phyloP scores from a whole-genome alignment of 2,888 invertebrate species.

The Cryptophagus acutangulus region DNA sequence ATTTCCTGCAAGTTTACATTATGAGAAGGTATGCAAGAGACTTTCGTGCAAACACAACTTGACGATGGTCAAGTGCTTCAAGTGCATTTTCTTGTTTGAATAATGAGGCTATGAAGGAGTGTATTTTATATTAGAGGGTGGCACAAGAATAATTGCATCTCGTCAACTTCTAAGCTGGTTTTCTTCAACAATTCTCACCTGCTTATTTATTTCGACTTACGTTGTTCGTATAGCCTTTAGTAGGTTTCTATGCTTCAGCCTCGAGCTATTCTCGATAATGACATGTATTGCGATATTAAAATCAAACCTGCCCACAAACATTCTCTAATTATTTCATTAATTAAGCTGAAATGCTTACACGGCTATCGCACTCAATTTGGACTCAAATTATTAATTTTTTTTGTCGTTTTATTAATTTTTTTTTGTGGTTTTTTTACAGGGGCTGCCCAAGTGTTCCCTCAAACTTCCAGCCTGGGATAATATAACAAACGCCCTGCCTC shows the following conservation, averaged over 20 bases:
- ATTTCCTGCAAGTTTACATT: too few relatives aligned
- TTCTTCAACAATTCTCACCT: slow-evolving; percentile 9
- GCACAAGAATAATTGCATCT: background rate
- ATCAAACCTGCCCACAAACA: background rate
- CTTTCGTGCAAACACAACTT: too few relatives aligned
- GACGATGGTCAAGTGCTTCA: background rate
- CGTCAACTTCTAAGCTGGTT: background rate
- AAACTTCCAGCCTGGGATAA: slow-evolving; percentile 62
- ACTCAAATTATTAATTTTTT: too few relatives aligned
- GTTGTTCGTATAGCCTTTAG: too few relatives aligned
- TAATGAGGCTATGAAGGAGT: slow-evolving; percentile 2
- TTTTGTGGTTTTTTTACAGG: slow-evolving; percentile 50
- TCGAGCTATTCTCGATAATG: slow-evolving; percentile 15
- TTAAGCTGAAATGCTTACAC: background rate
- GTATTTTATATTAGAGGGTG: background rate
- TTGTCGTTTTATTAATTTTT: slow-evolving; percentile 1
- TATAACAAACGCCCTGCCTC: slow-evolving; percentile 57
- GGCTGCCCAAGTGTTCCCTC: slow-evolving; percentile 65
- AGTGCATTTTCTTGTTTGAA: slow-evolving; percentile 4
- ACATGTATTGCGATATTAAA: slow-evolving; percentile 11
- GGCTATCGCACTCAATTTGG: background rate
- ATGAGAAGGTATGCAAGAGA: too few relatives aligned
- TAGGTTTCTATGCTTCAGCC: slow-evolving; percentile 32
- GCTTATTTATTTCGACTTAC: slow-evolving; percentile 1
- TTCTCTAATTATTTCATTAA: slow-evolving; percentile 1